Conservation (phyloP, 1,140 invertebrate genomes). For the Artemia franciscana region DNA sequence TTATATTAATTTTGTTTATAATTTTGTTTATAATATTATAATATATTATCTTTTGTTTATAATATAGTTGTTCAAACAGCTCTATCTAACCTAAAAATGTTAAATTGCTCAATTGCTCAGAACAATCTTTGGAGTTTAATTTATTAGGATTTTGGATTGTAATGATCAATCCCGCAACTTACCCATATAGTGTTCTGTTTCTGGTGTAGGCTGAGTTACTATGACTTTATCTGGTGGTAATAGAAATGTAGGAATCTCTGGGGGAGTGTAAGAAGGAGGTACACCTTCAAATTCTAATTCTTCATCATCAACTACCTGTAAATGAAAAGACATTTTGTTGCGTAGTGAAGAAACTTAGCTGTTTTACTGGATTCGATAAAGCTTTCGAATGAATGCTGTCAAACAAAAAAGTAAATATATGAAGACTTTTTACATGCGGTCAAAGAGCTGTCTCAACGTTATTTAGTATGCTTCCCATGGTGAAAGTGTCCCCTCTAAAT, state of each 20-base stretch:
- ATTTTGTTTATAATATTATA: too few species aligned
- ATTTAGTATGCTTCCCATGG: too few species aligned
- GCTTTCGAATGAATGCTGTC: conserved; percentile 5
- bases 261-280: conserved; percentile 56
- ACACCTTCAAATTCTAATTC: conserved; percentile 40
- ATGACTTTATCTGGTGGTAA: conserved; percentile 29
- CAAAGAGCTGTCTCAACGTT: too few species aligned
- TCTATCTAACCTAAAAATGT: too few species aligned
- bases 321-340: conserved; percentile 3
- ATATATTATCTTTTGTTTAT: too few species aligned
- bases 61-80: too few species aligned
- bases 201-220: conserved; percentile 31
- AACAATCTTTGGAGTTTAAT: too few species aligned
- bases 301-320: conserved; percentile 28
- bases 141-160: too few species aligned
- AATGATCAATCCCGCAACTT: too few species aligned
- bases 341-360: not conserved
- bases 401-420: not conserved
- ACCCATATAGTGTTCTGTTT: conserved; percentile 14
- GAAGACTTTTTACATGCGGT: conserved; percentile 15
- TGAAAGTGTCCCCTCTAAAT: too few species aligned
- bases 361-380: not conserved
- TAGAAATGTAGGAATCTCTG: conserved; percentile 40
- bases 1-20: too few species aligned
- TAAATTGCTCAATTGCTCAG: too few species aligned